Evolutionary conservation across 2,888 invertebrate genomes (phyloP), one percentile per base, ranked within the genome.

Genomic region (Dioctria linearis): DNA sequence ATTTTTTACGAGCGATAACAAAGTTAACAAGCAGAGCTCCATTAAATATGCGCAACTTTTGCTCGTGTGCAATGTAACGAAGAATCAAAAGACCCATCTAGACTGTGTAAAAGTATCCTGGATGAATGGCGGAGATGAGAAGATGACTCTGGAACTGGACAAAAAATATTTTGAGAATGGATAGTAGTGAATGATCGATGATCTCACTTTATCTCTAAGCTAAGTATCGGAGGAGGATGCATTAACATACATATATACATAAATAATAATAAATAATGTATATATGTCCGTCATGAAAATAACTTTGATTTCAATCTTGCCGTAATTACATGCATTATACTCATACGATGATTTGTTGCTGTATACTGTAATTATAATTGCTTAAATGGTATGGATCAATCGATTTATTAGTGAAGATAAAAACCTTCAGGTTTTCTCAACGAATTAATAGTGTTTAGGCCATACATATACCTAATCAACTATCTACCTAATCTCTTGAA

Each of bases 291-390:
- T 71, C 51, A 71, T 71, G 37, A 42, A 71, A 54, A 54, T 54
- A 54, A 25, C 25, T 25, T 25, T 71, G 54, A 71, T 54, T n/a
- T 51, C 71, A 71, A 71, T 71, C 71, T 54, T 11, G 71, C 25
- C 54, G 54, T 71, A 71, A 71, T 71, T 71, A 71, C 71, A 51
- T 37, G 40, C 71, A 71, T 71, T 71, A 71, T 11, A 51, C 51
- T 40, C 54, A 40, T 54, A 39, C 54, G 39, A 54, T 13, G 71
- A 51, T 71, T 71, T 54, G 71, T 43, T 13, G 59, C 13, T 4
- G 59, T 59, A 59, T 25, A 25, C 49, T 71, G 40, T 51, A 71
- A 49, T 43, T 37, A 42, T 46, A 8, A 8, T 46, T 46, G 46
- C 5, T 46, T 46, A 46, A 46, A 46, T 1, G 1, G 5, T 8